Evolutionary conservation across 2,113 vertebrate genomes (phyloP).

Genomic region (Macaca fascicularis): DNA sequence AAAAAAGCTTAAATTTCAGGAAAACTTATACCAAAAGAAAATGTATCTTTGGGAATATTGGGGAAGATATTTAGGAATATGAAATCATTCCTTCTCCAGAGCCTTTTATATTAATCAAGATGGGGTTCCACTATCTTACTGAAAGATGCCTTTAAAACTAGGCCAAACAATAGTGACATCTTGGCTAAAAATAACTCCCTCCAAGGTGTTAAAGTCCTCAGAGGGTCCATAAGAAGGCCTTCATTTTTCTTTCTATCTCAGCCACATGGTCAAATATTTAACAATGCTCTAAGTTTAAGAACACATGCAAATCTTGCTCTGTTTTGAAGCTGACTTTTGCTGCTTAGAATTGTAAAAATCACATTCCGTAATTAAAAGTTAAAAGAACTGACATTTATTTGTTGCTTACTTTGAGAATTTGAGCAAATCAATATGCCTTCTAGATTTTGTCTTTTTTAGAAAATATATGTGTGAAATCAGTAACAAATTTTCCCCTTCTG

Average conservation of each 20-base stretch:
- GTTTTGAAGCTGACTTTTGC: background rate
- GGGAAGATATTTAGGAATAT: background rate
- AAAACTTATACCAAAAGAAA: background rate
- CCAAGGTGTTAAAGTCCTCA: background rate
- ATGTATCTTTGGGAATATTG: background rate
- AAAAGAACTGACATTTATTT: background rate
- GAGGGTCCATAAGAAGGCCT: background rate
- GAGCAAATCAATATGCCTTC: background rate
- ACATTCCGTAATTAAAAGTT: background rate
- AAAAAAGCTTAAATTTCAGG: background rate
- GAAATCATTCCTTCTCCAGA: constrained; percentile 12
- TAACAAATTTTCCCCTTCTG: background rate
- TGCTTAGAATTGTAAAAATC: background rate
- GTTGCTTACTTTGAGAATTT: background rate
- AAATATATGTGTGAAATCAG: background rate
- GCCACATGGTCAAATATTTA: constrained; percentile 14
- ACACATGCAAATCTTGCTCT: background rate
- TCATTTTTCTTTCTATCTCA: constrained; percentile 5
- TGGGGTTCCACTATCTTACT: background rate
- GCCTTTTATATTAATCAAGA: background rate
- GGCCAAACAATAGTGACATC: background rate
- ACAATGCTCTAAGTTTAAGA: background rate
- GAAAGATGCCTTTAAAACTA: constrained; percentile 29
- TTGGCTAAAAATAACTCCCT: background rate
- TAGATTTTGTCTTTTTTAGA: background rate